These are phyloP conservation scores for Tuta absoluta DNA, from an alignment of 2,888 invertebrate genomes.

Conservation along the genomic window DNA sequence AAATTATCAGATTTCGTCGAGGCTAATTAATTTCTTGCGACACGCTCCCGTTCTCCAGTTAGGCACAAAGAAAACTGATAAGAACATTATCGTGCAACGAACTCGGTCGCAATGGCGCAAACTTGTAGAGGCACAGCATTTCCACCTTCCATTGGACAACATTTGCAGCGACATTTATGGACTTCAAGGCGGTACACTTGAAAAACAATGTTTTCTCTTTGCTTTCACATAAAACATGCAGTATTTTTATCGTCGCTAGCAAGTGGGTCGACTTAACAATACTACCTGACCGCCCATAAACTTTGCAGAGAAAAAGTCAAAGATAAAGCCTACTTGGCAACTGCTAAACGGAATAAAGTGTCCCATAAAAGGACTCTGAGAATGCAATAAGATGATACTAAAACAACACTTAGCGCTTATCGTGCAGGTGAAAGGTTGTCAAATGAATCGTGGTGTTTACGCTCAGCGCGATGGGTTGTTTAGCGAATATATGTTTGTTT, in stretches of 20 bases:
- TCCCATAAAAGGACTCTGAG: slow-evolving; percentile 41
- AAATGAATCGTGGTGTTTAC: slow-evolving; percentile 64
- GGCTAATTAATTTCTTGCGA: slow-evolving; percentile 61
- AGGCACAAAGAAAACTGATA: slow-evolving; percentile 69
- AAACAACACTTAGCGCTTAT: slow-evolving; percentile 63
- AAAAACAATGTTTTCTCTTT: slow-evolving; percentile 4
- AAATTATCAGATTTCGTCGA: slow-evolving; percentile 44
- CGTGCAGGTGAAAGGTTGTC: slow-evolving; percentile 70
- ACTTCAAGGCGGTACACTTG: neutral
- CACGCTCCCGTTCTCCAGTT: slow-evolving; percentile 54
- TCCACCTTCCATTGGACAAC: slow-evolving; percentile 4
- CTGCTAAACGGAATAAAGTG: slow-evolving; percentile 25
- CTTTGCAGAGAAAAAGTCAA: slow-evolving; percentile 16
- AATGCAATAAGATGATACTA: slow-evolving; percentile 48
- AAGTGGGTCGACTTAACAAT: slow-evolving; percentile 10
- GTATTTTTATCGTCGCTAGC: neutral
- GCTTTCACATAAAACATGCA: neutral
- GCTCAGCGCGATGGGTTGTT: slow-evolving; percentile 45
- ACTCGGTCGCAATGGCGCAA: slow-evolving; percentile 50
- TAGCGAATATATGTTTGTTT: slow-evolving; percentile 41
- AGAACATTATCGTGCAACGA: slow-evolving; percentile 70
- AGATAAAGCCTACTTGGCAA: slow-evolving; percentile 5
- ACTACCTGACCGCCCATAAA: slow-evolving; percentile 21
- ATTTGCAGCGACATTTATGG: slow-evolving; percentile 17
- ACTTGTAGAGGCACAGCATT: slow-evolving; percentile 28